Conservation (phyloP, 2,113 vertebrate species). For the Clinocottus analis region DNA sequence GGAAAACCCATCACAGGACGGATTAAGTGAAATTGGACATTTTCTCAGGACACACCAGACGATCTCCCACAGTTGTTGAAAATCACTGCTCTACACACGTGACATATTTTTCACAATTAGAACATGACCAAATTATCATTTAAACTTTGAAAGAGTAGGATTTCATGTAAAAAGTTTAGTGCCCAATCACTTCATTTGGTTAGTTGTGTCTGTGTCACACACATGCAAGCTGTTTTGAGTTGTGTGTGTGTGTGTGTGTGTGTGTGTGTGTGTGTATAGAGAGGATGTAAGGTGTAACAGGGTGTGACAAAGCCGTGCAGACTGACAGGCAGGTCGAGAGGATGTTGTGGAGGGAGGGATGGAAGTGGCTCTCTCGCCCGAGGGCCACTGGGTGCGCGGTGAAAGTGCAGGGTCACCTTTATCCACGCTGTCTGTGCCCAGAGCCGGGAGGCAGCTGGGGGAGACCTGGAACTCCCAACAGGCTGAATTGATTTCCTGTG, state of each 20-base stretch:
- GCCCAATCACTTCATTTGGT: background rate
- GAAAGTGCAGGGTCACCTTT: conserved; percentile 87
- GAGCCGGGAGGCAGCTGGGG: conserved; percentile 53
- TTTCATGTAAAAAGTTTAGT: background rate
- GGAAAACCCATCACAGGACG: no score
- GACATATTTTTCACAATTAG: background rate
- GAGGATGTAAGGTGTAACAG: conserved; percentile 67
- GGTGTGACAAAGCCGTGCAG: conserved; percentile 50
- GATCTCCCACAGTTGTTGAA: no score
- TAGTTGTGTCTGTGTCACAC: conserved; percentile 1
- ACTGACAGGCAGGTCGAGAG: conserved; percentile 49
- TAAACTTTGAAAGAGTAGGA: background rate
- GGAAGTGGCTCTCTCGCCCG: conserved; percentile 58
- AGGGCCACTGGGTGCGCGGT: conserved; percentile 47
- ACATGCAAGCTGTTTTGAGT: background rate
- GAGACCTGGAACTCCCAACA: conserved; percentile 71
- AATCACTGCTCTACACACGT: background rate
- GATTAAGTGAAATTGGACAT: no score
- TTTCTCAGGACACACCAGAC: no score
- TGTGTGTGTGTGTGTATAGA: conserved; percentile 6
- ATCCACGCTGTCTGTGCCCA: conserved; percentile 87
- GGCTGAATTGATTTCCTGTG: conserved; percentile 86
- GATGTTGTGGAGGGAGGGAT: conserved; percentile 65
- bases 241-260: conserved; percentile 15
- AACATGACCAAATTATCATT: background rate